Conservation (phyloP, 2,113 vertebrate genomes). For the Calidris pygmaea region DNA sequence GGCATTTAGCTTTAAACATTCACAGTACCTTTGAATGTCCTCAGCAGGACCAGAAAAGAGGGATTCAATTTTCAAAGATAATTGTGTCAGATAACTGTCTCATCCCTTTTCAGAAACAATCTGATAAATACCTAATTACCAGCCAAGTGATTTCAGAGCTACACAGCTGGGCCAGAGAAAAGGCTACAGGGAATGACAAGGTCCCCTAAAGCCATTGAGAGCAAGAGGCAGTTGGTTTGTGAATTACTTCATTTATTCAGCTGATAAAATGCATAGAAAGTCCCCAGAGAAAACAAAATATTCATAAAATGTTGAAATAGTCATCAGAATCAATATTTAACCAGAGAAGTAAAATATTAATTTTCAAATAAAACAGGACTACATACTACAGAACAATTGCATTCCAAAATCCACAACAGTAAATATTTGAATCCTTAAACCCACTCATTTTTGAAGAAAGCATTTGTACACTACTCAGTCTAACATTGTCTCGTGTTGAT, state of each 20-base stretch:
- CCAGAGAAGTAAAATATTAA: neutral
- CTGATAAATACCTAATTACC: constrained; percentile 97
- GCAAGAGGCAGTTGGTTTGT: constrained; percentile 47
- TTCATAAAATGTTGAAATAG: constrained; percentile 59
- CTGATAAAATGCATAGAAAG: constrained; percentile 60
- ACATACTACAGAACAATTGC: neutral
- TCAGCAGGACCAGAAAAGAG: constrained; percentile 73
- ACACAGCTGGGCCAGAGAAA: constrained; percentile 65
- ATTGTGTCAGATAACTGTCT: constrained; percentile 89
- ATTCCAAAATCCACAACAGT: neutral
- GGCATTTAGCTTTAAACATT: constrained; percentile 69
- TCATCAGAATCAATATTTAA: constrained; percentile 44
- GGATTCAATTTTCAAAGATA: constrained; percentile 86
- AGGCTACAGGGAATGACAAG: constrained; percentile 61
- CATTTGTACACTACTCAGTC: neutral
- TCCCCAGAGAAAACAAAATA: constrained; percentile 60
- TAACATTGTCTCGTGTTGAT: neutral
- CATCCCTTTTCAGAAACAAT: constrained; percentile 83
- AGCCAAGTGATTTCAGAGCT: constrained; percentile 76
- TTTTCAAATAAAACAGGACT: neutral
- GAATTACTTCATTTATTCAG: constrained; percentile 79
- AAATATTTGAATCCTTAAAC: neutral
- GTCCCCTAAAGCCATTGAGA: constrained; percentile 51
- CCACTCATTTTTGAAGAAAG: neutral
- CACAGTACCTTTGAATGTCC: constrained; percentile 65